phyloP scores from a whole-genome alignment of 2,888 invertebrate species.

The Latrodectus hesperus region DNA sequence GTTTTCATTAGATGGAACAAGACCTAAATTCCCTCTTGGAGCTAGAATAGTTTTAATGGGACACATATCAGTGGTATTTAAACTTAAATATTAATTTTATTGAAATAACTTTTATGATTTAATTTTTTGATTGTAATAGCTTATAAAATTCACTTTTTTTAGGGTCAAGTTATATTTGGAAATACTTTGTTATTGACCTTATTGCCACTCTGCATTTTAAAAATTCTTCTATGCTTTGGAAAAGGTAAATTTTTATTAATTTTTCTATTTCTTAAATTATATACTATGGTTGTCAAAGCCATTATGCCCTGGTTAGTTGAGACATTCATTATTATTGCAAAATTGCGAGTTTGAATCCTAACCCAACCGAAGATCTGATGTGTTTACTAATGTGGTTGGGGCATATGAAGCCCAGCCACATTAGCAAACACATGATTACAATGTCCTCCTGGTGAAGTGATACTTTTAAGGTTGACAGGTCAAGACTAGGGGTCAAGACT shows the following conservation, averaged over 20 bases:
- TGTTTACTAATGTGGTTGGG: too few species aligned
- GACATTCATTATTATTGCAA: too few species aligned
- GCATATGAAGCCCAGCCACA: too few species aligned
- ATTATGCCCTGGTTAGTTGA: too few species aligned
- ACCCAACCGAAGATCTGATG: too few species aligned
- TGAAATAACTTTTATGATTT: background rate
- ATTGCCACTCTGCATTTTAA: constrained; percentile 81
- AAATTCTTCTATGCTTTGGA: constrained; percentile 77
- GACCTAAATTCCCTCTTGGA: constrained; percentile 81
- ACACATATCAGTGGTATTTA: constrained; percentile 83
- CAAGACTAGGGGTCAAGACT: too few species aligned
- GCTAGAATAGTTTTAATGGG: constrained; percentile 86
- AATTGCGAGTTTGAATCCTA: too few species aligned
- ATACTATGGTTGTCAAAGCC: too few species aligned
- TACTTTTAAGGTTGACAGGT: too few species aligned
- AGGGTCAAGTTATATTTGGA: constrained; percentile 77
- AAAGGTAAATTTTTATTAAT: constrained; percentile 38
- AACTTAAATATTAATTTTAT: background rate
- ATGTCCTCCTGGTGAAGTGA: too few species aligned
- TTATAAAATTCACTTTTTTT: constrained; percentile 13
- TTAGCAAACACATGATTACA: too few species aligned
- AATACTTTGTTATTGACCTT: constrained; percentile 80
- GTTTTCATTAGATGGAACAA: constrained; percentile 86
- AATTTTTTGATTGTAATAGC: background rate
- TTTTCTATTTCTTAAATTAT: too few species aligned